Base-by-base conservation (phyloP, 2,113 vertebrate genomes). In the Xenus cinereus region DNA sequence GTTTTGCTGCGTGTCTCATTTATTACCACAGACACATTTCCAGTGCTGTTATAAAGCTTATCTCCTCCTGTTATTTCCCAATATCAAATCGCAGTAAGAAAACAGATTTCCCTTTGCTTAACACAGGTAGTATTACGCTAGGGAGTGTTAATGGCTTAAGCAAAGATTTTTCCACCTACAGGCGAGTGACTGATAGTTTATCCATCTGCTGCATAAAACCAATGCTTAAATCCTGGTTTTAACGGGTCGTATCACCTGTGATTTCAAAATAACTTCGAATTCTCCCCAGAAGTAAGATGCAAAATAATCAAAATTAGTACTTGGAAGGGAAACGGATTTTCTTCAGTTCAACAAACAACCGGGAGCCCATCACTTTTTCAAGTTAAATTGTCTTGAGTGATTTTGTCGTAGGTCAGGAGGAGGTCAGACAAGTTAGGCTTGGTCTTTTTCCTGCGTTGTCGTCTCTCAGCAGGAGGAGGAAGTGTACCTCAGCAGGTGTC, bases 121-220 rank as follows among this genome's bases (percentile, higher is more conserved):
- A 97, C 91, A 96, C 96, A 98, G 97, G 98, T 98, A 97, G 92
- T 91, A 85, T 97, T 98, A 97, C 97, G 2, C 97, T 89, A 27
- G 97, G 97, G 97, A 98, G 90, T 71, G 67, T 88, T 98, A 97
- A 98, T 98, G 97, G 93, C 91, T 98, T 98, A 97, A 98, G 95
- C 98, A 98, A 98, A 98, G 96, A 98, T 98, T 98, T 96, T 98
- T 97, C 98, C 98, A 98, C 97, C 96, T 98, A 96, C 90, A 82
- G 95, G 92, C 89, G 1, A 96, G 93, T 95, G 97, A 97, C 97
- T 98, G 98, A 99, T 98, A 97, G 97, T 87, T 98, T 98, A 94
- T 95, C 97, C 98, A 98, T 97, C 96, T 98, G 98, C 96, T 95
- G 96, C 89, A 78, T 87, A 98, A 98, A 98, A 87, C 87, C 82